These are phyloP conservation scores for Drosophila lacteicornis DNA, from an alignment of 1,140 invertebrate genomes.

Conservation along the genomic window DNA sequence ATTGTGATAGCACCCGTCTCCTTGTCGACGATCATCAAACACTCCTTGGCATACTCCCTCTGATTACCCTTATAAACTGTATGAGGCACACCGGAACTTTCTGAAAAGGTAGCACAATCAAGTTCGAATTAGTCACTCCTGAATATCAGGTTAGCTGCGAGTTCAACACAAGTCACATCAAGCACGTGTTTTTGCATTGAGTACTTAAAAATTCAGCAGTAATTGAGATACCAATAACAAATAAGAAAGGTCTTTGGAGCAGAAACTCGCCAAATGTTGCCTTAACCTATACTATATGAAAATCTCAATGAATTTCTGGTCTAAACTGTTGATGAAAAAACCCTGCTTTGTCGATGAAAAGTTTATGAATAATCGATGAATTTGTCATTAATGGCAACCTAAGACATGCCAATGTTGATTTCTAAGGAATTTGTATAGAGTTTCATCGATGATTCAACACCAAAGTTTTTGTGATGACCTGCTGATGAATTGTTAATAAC, in stretches of 20 bases:
- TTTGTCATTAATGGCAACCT: too few relatives aligned
- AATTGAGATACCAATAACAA: background rate
- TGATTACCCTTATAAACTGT: slow-evolving; percentile 98
- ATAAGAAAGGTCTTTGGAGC: background rate
- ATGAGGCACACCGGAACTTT: slow-evolving; percentile 92
- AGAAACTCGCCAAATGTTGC: background rate
- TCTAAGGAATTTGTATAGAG: too few relatives aligned
- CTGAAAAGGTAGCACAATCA: slow-evolving; percentile 49
- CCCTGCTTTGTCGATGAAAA: too few relatives aligned
- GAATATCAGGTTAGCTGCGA: slow-evolving; percentile 10
- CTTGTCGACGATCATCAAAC: slow-evolving; percentile 96
- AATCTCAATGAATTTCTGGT: too few relatives aligned
- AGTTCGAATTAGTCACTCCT: slow-evolving; percentile 2
- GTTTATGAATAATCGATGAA: too few relatives aligned
- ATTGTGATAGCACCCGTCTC: slow-evolving; percentile 96
- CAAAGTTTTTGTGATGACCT: too few relatives aligned
- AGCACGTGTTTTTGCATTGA: background rate
- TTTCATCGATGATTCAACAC: too few relatives aligned
- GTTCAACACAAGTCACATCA: background rate
- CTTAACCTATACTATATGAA: too few relatives aligned
- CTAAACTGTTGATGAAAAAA: too few relatives aligned
- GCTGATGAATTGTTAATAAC: too few relatives aligned
- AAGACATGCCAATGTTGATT: too few relatives aligned
- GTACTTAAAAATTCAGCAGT: background rate
- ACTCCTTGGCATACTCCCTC: slow-evolving; percentile 96